A percentile compares a stretch with the other conserved stretches of the same genome.
Evolutionary conservation across 2,888 invertebrate genomes (phyloP).

Genomic region (Acleris holmiana): DNA sequence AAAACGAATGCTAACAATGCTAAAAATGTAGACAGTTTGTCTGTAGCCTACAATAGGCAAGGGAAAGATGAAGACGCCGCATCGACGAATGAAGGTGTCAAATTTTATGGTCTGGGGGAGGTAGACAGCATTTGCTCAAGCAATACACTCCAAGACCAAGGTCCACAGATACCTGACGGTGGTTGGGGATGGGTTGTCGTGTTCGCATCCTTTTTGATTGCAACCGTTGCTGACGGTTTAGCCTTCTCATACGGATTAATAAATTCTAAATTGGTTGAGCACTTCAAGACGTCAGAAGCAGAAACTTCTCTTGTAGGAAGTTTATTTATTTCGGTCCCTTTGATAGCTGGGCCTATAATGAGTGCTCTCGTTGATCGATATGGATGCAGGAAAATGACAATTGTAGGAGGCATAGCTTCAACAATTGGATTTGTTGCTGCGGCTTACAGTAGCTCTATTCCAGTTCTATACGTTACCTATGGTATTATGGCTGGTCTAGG

Average conservation of each 20-base stretch:
- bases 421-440: constrained; percentile 91
- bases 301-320: constrained; percentile 95
- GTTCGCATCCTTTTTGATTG: constrained; percentile 92
- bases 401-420: constrained; percentile 88
- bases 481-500: constrained; percentile 94
- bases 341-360: constrained; percentile 93
- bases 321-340: constrained; percentile 94
- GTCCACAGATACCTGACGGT: constrained; percentile 90
- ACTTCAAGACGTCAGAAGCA: constrained; percentile 91
- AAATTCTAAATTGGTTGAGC: constrained; percentile 90
- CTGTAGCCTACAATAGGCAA: constrained; percentile 62
- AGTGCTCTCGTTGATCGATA: constrained; percentile 93
- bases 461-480: constrained; percentile 91
- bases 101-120: constrained; percentile 80
- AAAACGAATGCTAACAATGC: constrained; percentile 60
- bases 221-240: constrained; percentile 95
- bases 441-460: constrained; percentile 88
- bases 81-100: constrained; percentile 78
- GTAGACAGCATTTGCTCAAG: constrained; percentile 79
- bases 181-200: constrained; percentile 97
- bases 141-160: constrained; percentile 62
- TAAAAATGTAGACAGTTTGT: constrained; percentile 55
- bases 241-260: constrained; percentile 96
- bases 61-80: constrained; percentile 67
- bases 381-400: constrained; percentile 91